Percentiles rank a stretch among this genome's conserved stretches.
Conservation (phyloP, 1,140 invertebrate species). For the Musca vetustissima region DNA sequence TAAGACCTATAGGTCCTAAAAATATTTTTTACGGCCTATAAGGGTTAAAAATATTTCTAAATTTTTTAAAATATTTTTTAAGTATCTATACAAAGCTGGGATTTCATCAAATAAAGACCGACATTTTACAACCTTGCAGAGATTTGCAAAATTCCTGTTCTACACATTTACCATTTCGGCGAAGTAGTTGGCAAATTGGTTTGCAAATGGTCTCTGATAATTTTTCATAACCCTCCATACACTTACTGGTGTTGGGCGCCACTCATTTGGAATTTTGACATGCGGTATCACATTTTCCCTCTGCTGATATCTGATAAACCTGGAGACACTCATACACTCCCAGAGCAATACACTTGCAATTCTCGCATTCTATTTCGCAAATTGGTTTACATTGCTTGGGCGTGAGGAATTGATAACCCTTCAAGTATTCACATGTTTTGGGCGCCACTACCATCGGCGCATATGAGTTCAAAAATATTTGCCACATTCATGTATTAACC, state of each 20-base stretch:
- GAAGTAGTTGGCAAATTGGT: conserved; percentile 53
- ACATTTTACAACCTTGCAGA: background rate
- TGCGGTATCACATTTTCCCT: conserved; percentile 35
- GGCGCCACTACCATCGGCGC: conserved; percentile 58
- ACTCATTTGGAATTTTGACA: conserved; percentile 48
- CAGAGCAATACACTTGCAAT: conserved; percentile 5
- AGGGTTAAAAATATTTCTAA: too few relatives aligned
- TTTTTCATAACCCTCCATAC: conserved; percentile 4
- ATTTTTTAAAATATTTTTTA: too few relatives aligned
- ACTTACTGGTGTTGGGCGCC: conserved; percentile 51
- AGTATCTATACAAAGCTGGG: too few relatives aligned
- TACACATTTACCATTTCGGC: conserved; percentile 48
- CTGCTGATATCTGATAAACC: conserved; percentile 31
- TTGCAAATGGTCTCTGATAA: conserved; percentile 41
- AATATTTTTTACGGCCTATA: too few relatives aligned
- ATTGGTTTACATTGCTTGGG: background rate
- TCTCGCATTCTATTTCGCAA: conserved; percentile 48
- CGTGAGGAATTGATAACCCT: background rate
- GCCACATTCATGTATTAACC: background rate
- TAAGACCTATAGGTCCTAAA: too few relatives aligned
- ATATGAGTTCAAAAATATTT: conserved; percentile 61
- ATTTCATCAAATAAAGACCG: too few relatives aligned
- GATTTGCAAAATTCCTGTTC: conserved; percentile 10
- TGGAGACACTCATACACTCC: conserved; percentile 11
- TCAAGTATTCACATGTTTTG: conserved; percentile 45